Conservation (phyloP, 2,113 vertebrate species). For the Entosphenus tridentatus region DNA sequence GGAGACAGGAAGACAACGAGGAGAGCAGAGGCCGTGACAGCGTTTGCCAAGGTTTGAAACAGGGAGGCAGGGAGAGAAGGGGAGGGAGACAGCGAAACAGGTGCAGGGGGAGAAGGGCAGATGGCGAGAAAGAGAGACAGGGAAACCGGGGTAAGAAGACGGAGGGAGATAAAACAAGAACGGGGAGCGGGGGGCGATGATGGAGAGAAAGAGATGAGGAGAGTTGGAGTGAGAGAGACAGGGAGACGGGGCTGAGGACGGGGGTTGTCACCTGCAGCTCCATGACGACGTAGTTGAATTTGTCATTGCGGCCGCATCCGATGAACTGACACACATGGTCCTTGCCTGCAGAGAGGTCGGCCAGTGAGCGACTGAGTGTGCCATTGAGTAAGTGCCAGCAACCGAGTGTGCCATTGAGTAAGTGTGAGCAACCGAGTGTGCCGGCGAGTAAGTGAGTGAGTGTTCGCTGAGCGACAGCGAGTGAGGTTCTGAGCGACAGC, state of each 20-base stretch:
- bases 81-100: too few species aligned
- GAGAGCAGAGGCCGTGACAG: too few species aligned
- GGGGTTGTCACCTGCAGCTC: conserved; percentile 59
- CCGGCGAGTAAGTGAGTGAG: neutral
- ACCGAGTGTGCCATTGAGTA: neutral
- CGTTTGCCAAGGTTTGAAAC: too few species aligned
- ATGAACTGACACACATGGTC: conserved; percentile 92
- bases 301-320: conserved; percentile 84
- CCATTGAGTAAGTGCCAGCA: neutral
- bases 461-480: neutral
- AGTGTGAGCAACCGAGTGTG: too few species aligned
- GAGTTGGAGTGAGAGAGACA: neutral
- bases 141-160: too few species aligned
- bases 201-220: conserved; percentile 7
- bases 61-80: too few species aligned
- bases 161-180: too few species aligned
- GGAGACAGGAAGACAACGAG: too few species aligned
- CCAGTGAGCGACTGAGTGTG: neutral
- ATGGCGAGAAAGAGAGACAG: too few species aligned
- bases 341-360: conserved; percentile 33
- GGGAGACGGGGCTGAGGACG: conserved; percentile 2
- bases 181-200: too few species aligned
- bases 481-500: neutral
- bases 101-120: too few species aligned
- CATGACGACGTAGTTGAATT: conserved; percentile 98